Base-by-base conservation (phyloP, 2,113 vertebrate genomes). In the Tragelaphus strepsiceros region DNA sequence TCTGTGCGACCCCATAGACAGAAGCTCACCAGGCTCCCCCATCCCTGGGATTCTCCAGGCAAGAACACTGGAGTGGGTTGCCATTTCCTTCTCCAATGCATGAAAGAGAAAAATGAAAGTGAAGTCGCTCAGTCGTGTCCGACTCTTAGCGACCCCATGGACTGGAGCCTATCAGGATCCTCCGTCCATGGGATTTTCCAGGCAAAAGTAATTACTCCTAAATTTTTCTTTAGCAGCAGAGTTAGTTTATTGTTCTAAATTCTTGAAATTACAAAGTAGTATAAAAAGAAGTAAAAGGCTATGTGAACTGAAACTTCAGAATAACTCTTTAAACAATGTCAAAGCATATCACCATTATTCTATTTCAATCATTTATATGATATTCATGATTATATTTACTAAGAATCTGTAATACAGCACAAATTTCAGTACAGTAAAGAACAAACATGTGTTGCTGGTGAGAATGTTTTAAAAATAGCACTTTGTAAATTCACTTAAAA, bases 401-500 rank as follows among this genome's bases (percentile, higher is more conserved):
- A 74, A 80, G 9, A 74, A 90, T 82, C 62, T 35, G 54, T 61
- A 90, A 84, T 30, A 11, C 12, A 71, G 2, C 53, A 35, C 17
- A 83, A 22, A 93, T 82, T 94, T 97, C 16, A 86, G n/a, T 30
- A 49, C 21, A 39, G 22, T 64, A 90, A 94, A 92, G 49, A 88
- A 77, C 24, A 96, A 61, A 56, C 2, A 67, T 39, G 22, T 90
- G 13, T 46, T 81, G 3, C 2, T 90, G 58, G 1, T 86, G 26
- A 86, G 16, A 83, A 32, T 11, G 61, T 90, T 91, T 88, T 86
- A 12, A 94, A 87, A 82, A 43, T 19, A 43, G 4, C 3, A 59
- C 90, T 95, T 90, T 83, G n/a, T 59, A 90, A 85, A 90, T 67
- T 56, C 5, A 78, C 92, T 88, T 95, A 54, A 95, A 97, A 78